Conservation (phyloP, 1,140 invertebrate genomes). For the Cryptotermes secundus region DNA sequence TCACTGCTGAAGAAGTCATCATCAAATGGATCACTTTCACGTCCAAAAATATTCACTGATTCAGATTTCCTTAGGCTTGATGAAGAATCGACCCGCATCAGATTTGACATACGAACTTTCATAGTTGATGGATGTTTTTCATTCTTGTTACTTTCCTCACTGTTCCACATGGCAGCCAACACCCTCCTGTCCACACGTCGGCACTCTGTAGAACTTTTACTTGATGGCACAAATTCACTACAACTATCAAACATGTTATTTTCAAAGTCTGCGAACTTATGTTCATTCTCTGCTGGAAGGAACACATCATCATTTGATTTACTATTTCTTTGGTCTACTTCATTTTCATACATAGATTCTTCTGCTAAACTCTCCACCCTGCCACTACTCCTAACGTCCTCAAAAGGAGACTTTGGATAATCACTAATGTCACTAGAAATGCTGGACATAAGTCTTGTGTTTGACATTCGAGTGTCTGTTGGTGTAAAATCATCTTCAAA, state of each 20-base stretch:
- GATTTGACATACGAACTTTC: conserved; percentile 41
- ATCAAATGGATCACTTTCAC: conserved; percentile 79
- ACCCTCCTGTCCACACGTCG: conserved; percentile 21
- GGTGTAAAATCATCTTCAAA: conserved; percentile 75
- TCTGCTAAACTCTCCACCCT: conserved; percentile 32
- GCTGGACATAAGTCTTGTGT: conserved; percentile 37
- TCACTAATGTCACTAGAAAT: conserved; percentile 45
- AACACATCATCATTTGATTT: conserved; percentile 38
- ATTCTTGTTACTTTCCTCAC: conserved; percentile 26
- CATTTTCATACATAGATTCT: conserved; percentile 32
- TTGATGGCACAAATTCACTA: conserved; percentile 29
- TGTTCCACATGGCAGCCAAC: conserved; percentile 12
- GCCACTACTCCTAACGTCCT: conserved; percentile 37
- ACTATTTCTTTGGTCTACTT: conserved; percentile 31
- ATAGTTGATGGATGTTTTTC: conserved; percentile 23
- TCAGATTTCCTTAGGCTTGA: conserved; percentile 70
- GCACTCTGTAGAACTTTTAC: conserved; percentile 20
- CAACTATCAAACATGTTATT: conserved; percentile 22
- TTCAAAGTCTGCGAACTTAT: conserved; percentile 32
- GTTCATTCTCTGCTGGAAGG: conserved; percentile 32
- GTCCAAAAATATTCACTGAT: conserved; percentile 82
- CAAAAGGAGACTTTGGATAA: conserved; percentile 37
- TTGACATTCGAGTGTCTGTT: conserved; percentile 30
- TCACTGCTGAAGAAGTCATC: conserved; percentile 77
- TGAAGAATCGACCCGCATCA: conserved; percentile 47